phyloP scores from a whole-genome alignment of 2,113 vertebrate species.

The Cinclus cinclus region DNA sequence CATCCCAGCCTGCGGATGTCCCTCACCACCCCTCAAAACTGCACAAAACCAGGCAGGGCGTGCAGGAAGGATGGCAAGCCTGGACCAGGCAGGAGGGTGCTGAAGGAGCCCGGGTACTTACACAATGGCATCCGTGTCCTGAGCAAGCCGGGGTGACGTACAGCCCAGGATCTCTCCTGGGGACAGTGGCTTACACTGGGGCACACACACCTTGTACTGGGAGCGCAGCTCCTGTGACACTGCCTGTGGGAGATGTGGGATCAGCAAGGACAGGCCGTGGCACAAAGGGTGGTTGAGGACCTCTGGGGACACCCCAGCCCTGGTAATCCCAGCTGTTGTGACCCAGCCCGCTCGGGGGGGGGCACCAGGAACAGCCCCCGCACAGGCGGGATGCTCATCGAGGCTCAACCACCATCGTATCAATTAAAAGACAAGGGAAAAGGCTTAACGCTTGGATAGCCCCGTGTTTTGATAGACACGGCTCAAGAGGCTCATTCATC shows the following conservation, averaged over 20 bases:
- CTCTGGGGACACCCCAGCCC: neutral
- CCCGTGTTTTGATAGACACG: conserved; percentile 44
- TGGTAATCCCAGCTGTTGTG: neutral
- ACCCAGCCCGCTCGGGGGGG: neutral
- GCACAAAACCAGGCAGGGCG: neutral
- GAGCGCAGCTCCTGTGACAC: conserved; percentile 77
- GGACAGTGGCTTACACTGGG: conserved; percentile 96
- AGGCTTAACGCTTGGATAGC: conserved; percentile 9
- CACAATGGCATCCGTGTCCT: conserved; percentile 85
- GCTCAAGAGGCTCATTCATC: conserved; percentile 61
- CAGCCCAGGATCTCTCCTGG: conserved; percentile 96
- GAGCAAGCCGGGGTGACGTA: conserved; percentile 84
- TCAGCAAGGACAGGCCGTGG: neutral
- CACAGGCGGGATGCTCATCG: neutral
- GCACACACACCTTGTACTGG: conserved; percentile 85
- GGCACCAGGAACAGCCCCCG: neutral
- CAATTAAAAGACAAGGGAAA: conserved; percentile 54
- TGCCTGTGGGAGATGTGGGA: conserved; percentile 27
- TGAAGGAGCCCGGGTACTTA: conserved; percentile 69
- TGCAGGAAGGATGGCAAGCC: neutral
- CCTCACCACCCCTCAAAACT: neutral
- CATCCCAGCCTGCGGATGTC: accelerated
- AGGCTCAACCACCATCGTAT: conserved; percentile 22
- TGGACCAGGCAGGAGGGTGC: neutral
- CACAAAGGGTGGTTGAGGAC: neutral